Conservation (phyloP, 2,888 invertebrate species). For the Melipona beecheii region DNA sequence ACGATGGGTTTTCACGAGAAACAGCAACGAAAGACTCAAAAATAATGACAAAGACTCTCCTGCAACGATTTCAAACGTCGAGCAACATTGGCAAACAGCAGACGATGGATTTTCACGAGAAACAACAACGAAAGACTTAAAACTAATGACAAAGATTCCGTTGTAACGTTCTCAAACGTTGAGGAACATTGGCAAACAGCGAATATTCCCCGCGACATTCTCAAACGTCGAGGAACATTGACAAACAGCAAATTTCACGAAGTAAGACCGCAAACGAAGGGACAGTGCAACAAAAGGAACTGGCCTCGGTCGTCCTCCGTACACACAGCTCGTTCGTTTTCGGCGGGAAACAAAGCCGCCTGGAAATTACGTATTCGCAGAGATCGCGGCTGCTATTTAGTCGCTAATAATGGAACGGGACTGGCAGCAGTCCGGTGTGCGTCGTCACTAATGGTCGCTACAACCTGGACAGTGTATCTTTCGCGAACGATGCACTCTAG, state of each 20-base stretch:
- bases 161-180: too few relatives aligned
- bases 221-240: conserved; percentile 2
- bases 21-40: background rate
- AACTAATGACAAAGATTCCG: background rate
- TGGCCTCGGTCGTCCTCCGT: background rate
- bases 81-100: too few relatives aligned
- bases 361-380: conserved; percentile 73
- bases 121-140: background rate
- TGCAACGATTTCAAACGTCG: too few relatives aligned
- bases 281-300: background rate
- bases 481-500: conserved; percentile 42
- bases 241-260: background rate
- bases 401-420: conserved; percentile 61
- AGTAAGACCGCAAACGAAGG: background rate
- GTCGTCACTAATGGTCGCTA: conserved; percentile 62
- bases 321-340: background rate
- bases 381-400: conserved; percentile 54
- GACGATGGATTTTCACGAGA: too few relatives aligned
- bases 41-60: background rate
- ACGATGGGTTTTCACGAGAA: too few relatives aligned
- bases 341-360: conserved; percentile 36
- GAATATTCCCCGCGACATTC: too few relatives aligned
- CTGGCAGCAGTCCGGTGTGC: conserved; percentile 27
- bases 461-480: conserved; percentile 56
- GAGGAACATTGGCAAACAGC: too few relatives aligned